Percentiles rank a stretch among this genome's conserved stretches.
Evolutionary conservation across 1,140 invertebrate species (phyloP).

Genomic region (Leptinotarsa lineolata): DNA sequence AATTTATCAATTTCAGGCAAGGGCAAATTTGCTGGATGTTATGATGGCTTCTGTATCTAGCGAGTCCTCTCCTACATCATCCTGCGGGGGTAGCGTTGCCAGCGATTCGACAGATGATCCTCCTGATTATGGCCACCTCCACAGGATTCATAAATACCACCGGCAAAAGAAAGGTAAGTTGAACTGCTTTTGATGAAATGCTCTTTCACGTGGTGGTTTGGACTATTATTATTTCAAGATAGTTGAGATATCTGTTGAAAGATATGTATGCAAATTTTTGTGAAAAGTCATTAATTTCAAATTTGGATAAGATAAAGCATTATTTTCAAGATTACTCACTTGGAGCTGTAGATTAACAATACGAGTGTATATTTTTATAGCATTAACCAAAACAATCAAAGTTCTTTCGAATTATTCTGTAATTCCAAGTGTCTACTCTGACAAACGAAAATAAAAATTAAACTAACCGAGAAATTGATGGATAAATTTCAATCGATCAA

Average conservation of each 20-base stretch:
- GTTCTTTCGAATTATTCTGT: too few relatives aligned
- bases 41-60: conserved; percentile 76
- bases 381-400: too few relatives aligned
- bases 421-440: too few relatives aligned
- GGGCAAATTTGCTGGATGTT: conserved; percentile 74
- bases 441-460: too few relatives aligned
- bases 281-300: neutral
- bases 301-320: too few relatives aligned
- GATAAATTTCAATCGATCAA: too few relatives aligned
- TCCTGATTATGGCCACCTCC: conserved; percentile 70
- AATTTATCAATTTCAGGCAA: conserved; percentile 60
- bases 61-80: conserved; percentile 68
- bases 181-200: neutral
- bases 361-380: too few relatives aligned
- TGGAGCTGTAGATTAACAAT: too few relatives aligned
- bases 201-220: neutral
- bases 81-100: conserved; percentile 66
- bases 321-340: too few relatives aligned
- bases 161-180: conserved; percentile 74
- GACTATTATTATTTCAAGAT: neutral
- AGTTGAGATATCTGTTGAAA: neutral
- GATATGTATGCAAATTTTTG: neutral
- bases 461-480: too few relatives aligned
- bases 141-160: conserved; percentile 70
- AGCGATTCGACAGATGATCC: conserved; percentile 66